A percentile compares a stretch with the other conserved stretches of the same genome.
Conservation (phyloP, 1,140 invertebrate species). For the Caenorhabditis brenneri region DNA sequence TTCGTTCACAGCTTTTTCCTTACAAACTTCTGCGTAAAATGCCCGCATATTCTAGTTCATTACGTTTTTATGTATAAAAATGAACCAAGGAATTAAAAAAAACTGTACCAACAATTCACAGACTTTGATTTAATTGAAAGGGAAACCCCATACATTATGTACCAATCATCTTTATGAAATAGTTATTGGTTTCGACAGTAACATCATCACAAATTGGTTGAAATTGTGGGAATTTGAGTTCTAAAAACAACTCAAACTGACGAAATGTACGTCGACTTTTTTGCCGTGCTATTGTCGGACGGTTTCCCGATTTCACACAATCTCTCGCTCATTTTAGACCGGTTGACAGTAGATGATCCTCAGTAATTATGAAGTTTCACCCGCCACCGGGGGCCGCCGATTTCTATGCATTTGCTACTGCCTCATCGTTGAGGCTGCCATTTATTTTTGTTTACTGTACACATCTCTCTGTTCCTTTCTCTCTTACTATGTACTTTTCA, state of each 20-base stretch:
- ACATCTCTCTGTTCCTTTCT: not conserved
- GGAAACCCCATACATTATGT: not conserved
- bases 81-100: too few species aligned
- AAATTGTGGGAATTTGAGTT: constrained; percentile 22
- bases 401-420: constrained; percentile 32
- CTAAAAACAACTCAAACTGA: constrained; percentile 42
- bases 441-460: constrained; percentile 40
- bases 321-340: constrained; percentile 29
- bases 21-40: too few species aligned
- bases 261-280: constrained; percentile 31
- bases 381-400: not conserved
- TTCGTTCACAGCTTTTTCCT: too few species aligned
- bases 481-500: constrained; percentile 32
- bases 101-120: not conserved
- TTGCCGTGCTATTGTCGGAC: not conserved
- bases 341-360: constrained; percentile 40
- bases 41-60: too few species aligned
- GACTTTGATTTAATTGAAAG: not conserved
- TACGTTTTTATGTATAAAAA: too few species aligned
- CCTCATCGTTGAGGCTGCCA: not conserved
- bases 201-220: constrained; percentile 2
- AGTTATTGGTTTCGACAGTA: constrained; percentile 29
- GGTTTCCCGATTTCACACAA: not conserved
- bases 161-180: not conserved
- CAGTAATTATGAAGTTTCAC: constrained; percentile 40